Conservation (phyloP, 2,113 vertebrate genomes). For the Toxostoma redivivum region DNA sequence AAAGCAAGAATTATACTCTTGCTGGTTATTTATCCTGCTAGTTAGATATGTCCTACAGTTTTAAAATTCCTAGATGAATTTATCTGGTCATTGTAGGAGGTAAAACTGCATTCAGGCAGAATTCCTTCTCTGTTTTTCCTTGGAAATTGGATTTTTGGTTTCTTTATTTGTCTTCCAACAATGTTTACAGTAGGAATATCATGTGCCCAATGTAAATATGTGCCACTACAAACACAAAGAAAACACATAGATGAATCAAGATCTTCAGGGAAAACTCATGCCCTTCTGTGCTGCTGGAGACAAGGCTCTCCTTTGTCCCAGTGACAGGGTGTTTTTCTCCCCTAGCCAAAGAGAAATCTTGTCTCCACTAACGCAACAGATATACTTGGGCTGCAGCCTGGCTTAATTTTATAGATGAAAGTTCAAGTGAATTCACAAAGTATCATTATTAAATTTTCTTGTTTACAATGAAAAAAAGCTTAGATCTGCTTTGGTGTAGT, state of each 20-base stretch:
- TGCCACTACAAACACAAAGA: not conserved
- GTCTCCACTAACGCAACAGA: not conserved
- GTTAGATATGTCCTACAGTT: not conserved
- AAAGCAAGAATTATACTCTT: not conserved
- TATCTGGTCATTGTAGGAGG: not conserved
- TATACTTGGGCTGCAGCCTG: not conserved
- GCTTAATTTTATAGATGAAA: not conserved
- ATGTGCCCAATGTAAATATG: not conserved
- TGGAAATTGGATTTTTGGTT: not conserved
- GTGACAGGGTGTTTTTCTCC: not conserved
- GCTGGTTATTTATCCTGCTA: not conserved
- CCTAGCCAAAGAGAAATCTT: not conserved
- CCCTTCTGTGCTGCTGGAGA: not conserved
- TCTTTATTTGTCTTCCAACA: not conserved
- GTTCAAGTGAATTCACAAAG: not conserved
- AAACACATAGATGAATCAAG: not conserved
- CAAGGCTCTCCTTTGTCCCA: not conserved
- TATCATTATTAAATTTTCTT: not conserved
- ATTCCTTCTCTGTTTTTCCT: not conserved
- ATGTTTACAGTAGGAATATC: not conserved
- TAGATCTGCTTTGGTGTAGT: not conserved
- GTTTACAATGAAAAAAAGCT: not conserved
- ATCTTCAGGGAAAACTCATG: not conserved
- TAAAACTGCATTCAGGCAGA: not conserved
- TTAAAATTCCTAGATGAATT: not conserved